Percentiles rank a stretch among this genome's conserved stretches.
phyloP scores from a whole-genome alignment of 2,888 invertebrate species.

The Geophilus truncorum region DNA sequence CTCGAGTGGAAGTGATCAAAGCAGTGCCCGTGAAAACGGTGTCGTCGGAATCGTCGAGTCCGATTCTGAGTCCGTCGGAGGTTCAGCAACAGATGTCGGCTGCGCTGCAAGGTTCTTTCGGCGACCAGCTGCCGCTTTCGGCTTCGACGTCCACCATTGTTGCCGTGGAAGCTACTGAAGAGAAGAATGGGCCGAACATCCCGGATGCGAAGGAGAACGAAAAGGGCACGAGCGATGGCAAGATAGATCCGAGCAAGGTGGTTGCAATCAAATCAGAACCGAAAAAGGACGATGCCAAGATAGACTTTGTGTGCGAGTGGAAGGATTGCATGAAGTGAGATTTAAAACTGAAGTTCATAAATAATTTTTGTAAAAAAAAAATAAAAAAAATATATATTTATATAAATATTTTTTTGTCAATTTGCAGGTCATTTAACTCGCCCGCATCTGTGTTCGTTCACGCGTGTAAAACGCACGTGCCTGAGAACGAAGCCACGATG shows the following conservation, averaged over 20 bases:
- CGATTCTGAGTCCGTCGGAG: conserved; percentile 23
- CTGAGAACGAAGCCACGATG: conserved; percentile 62
- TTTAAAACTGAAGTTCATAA: neutral
- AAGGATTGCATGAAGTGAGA: conserved; percentile 68
- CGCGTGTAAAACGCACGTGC: conserved; percentile 78
- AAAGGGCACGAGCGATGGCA: neutral
- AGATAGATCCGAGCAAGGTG: neutral
- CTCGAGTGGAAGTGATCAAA: neutral
- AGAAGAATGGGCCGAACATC: neutral
- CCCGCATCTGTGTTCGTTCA: conserved; percentile 67
- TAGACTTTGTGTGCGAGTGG: conserved; percentile 77
- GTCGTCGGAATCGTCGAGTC: neutral
- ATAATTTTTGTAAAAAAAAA: too few species aligned
- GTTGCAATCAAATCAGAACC: neutral
- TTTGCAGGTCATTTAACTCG: conserved; percentile 47
- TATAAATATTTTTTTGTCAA: neutral
- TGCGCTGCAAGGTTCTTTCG: conserved; percentile 28
- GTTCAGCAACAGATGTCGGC: conserved; percentile 32
- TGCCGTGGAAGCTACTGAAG: neutral
- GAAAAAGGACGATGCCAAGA: neutral
- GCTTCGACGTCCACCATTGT: neutral
- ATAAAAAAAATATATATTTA: neutral
- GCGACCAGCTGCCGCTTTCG: neutral
- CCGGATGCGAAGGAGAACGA: neutral
- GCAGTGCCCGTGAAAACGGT: neutral